phyloP scores from a whole-genome alignment of 2,113 vertebrate genomes.

The Scomber colias region DNA sequence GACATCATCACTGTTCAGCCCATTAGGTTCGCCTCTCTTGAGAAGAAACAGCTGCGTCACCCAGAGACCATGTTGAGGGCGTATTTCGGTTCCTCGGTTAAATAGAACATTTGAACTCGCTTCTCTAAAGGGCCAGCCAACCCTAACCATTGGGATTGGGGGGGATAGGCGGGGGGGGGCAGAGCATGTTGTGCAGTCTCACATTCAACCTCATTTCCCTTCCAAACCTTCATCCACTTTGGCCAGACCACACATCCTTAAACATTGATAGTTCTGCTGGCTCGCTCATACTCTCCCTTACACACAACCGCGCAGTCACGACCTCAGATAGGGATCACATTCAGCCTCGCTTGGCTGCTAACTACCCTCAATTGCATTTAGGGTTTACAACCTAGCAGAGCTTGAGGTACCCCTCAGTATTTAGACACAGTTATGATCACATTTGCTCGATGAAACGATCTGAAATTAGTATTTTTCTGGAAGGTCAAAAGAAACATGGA shows the following conservation, averaged over 20 bases:
- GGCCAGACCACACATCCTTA: slow-evolving; percentile 80
- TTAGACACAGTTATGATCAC: slow-evolving; percentile 78
- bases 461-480: slow-evolving; percentile 68
- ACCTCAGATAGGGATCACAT: slow-evolving; percentile 80
- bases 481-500: slow-evolving; percentile 57
- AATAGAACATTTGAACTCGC: slow-evolving; percentile 70
- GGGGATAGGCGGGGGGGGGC: background rate
- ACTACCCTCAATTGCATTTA: slow-evolving; percentile 74
- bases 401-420: slow-evolving; percentile 71
- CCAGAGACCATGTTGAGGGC: slow-evolving; percentile 47
- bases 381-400: slow-evolving; percentile 66
- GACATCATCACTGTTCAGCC: slow-evolving; percentile 62
- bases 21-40: slow-evolving; percentile 42
- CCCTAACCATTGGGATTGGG: slow-evolving; percentile 43
- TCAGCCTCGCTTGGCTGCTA: slow-evolving; percentile 74
- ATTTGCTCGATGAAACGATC: slow-evolving; percentile 78
- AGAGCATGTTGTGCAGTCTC: slow-evolving; percentile 66
- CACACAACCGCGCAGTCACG: slow-evolving; percentile 62
- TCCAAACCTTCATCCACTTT: slow-evolving; percentile 81
- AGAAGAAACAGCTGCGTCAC: slow-evolving; percentile 71
- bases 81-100: slow-evolving; percentile 64
- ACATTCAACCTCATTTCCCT: slow-evolving; percentile 70
- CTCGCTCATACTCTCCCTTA: slow-evolving; percentile 60
- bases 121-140: slow-evolving; percentile 59
- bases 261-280: slow-evolving; percentile 69